phyloP scores from a whole-genome alignment of 1,140 invertebrate species.

The Trichomalopsis sarcophagae region DNA sequence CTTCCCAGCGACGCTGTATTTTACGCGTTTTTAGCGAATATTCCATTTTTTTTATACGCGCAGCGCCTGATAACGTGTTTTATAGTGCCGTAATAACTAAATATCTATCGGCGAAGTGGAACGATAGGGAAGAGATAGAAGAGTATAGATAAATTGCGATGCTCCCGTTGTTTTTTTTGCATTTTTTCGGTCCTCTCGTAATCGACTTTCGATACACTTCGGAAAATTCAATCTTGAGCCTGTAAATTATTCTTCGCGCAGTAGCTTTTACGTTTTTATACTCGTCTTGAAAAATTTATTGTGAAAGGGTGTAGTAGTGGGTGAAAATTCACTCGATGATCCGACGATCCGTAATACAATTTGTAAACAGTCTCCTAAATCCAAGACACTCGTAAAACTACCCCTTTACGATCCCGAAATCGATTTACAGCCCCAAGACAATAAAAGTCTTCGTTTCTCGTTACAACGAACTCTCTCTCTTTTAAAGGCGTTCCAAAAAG shows the following conservation, averaged over 20 bases:
- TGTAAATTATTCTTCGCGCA: not conserved
- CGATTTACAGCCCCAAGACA: not conserved
- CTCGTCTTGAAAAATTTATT: no score
- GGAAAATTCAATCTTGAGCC: not conserved
- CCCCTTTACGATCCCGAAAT: not conserved
- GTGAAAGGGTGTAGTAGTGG: no score
- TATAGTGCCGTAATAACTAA: not conserved
- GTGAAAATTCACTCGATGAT: not conserved
- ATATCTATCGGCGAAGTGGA: not conserved
- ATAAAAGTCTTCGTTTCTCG: constrained; percentile 2
- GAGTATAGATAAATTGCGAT: not conserved
- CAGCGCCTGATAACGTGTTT: not conserved
- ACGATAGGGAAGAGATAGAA: not conserved
- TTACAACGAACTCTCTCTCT: not conserved
- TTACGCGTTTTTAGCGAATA: not conserved
- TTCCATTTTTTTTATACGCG: no score
- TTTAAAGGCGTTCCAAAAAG: not conserved
- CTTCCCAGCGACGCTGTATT: not conserved
- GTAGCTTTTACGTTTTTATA: not conserved
- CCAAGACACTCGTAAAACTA: not conserved
- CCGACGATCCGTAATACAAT: not conserved
- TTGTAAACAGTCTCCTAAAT: not conserved
- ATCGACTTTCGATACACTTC: not conserved
- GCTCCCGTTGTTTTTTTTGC: not conserved
- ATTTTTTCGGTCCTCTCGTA: not conserved